phyloP scores from a whole-genome alignment of 2,888 invertebrate species.

The Drosophila lutescens region DNA sequence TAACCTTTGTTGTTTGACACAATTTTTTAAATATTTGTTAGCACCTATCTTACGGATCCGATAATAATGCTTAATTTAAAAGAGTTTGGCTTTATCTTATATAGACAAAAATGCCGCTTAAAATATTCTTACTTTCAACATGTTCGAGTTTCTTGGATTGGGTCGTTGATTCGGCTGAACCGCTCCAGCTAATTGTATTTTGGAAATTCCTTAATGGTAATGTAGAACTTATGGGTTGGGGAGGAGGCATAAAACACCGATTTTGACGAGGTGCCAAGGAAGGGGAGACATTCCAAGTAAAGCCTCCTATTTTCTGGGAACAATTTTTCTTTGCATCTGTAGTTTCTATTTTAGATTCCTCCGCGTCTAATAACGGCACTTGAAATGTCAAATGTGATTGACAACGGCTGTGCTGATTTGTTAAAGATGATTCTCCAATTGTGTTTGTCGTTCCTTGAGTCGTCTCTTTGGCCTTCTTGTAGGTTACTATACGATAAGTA shows the following conservation, averaged over 20 bases:
- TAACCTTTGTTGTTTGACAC: too few species aligned
- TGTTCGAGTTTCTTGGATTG: constrained; percentile 70
- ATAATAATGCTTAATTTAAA: too few species aligned
- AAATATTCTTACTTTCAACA: constrained; percentile 79
- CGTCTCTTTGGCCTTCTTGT: constrained; percentile 88
- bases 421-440: constrained; percentile 17
- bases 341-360: constrained; percentile 12
- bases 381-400: constrained; percentile 80
- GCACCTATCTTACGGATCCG: too few species aligned
- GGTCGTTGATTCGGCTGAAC: neutral
- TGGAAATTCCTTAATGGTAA: neutral
- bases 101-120: neutral
- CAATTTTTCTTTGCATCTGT: constrained; percentile 6
- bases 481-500: constrained; percentile 87
- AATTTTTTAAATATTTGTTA: too few species aligned
- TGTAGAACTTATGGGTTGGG: neutral
- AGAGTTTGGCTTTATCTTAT: too few species aligned
- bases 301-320: neutral
- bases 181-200: neutral
- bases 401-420: constrained; percentile 54
- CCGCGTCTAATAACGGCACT: constrained; percentile 71
- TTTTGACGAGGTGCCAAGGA: neutral
- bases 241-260: too few species aligned
- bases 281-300: neutral
- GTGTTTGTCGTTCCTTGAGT: constrained; percentile 51